These are phyloP conservation scores for Trichogramma evanescens DNA, from an alignment of 2,888 invertebrate genomes.

Conservation along the genomic window DNA sequence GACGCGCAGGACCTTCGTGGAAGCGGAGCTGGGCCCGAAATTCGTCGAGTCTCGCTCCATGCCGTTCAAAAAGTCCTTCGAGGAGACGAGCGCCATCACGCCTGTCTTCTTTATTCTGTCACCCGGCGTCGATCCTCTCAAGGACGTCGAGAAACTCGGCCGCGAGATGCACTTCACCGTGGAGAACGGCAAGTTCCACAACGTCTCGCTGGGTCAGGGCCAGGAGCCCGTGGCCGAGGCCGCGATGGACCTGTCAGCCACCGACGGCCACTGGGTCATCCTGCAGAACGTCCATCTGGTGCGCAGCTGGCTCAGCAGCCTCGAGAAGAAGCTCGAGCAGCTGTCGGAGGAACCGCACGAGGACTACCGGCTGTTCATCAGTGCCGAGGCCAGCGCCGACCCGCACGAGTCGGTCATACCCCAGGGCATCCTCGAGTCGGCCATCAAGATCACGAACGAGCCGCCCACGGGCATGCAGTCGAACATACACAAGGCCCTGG, in stretches of 20 bases:
- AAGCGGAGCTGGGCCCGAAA: conserved; percentile 78
- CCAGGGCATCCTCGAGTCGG: conserved; percentile 80
- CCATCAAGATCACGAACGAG: conserved; percentile 93
- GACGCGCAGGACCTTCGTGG: conserved; percentile 65
- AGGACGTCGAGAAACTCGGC: conserved; percentile 85
- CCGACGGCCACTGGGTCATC: conserved; percentile 79
- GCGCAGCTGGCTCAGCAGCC: conserved; percentile 74
- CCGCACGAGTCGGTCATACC: conserved; percentile 60
- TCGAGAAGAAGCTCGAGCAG: conserved; percentile 89
- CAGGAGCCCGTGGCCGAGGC: conserved; percentile 88
- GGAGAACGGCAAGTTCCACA: conserved; percentile 80
- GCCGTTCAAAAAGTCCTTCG: conserved; percentile 77
- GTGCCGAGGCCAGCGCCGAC: conserved; percentile 77
- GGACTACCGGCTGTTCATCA: conserved; percentile 63
- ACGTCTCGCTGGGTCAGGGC: conserved; percentile 89
- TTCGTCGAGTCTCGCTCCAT: conserved; percentile 73
- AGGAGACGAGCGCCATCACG: conserved; percentile 76
- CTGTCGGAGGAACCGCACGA: conserved; percentile 57
- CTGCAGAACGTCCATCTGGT: conserved; percentile 90
- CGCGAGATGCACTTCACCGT: conserved; percentile 71
- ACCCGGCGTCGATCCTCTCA: conserved; percentile 88
- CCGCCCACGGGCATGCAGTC: conserved; percentile 93
- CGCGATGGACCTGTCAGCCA: conserved; percentile 75
- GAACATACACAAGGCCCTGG: conserved; percentile 86
- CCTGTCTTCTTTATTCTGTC: conserved; percentile 92